Percentiles rank a stretch among this genome's conserved stretches.
phyloP scores from a whole-genome alignment of 2,113 vertebrate genomes.

The Cyprinodon brontotheroides region DNA sequence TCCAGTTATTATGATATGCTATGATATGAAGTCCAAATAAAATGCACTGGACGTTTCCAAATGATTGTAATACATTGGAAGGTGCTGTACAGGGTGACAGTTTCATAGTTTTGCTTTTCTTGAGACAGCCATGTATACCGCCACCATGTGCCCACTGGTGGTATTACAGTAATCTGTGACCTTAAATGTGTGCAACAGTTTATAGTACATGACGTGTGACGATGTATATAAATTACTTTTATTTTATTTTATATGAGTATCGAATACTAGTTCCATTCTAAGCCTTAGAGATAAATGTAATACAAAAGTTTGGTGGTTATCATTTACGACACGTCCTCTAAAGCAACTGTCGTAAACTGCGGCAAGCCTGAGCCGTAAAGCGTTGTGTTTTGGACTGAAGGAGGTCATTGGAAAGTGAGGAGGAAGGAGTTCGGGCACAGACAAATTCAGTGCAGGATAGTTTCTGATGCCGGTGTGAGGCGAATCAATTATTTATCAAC shows the following conservation, averaged over 20 bases:
- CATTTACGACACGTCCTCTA: constrained; percentile 59
- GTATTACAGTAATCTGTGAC: constrained; percentile 7
- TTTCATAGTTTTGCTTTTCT: not conserved
- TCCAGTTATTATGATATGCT: too few relatives aligned
- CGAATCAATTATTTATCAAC: constrained; percentile 8
- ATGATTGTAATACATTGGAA: not conserved
- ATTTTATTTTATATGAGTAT: not conserved
- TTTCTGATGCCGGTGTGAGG: constrained; percentile 52
- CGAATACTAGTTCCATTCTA: not conserved
- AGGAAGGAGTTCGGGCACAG: constrained; percentile 17
- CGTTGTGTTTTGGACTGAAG: constrained; percentile 74
- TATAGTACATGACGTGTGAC: not conserved
- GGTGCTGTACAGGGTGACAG: too few relatives aligned
- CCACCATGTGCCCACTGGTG: constrained; percentile 7
- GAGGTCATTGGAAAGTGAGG: constrained; percentile 87
- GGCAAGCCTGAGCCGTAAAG: constrained; percentile 73
- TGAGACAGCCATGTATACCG: not conserved
- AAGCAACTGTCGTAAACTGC: constrained; percentile 21
- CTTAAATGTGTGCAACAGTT: not conserved
- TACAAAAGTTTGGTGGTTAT: not conserved
- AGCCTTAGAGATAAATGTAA: not conserved
- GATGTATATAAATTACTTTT: not conserved
- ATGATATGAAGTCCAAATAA: too few relatives aligned
- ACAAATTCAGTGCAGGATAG: constrained; percentile 4
- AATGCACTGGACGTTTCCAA: too few relatives aligned